Percentiles rank a stretch among this genome's conserved stretches.
Conservation (phyloP, 2,113 vertebrate genomes). For the Cyphomyrus plagiostoma region DNA sequence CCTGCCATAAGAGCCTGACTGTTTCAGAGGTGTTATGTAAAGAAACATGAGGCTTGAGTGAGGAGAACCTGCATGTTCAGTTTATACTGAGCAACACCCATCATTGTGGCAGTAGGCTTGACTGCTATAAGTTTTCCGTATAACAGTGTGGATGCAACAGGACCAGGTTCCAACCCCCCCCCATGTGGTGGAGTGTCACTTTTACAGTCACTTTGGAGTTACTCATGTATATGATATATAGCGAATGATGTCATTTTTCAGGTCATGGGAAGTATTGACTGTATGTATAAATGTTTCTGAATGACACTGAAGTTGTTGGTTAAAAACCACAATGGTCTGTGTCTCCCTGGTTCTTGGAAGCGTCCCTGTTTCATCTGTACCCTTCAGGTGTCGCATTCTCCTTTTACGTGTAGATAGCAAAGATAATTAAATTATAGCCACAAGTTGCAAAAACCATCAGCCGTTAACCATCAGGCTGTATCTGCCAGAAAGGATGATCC, state of each 20-base stretch:
- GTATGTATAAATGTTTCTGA: background rate
- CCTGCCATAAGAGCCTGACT: background rate
- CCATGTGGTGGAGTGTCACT: background rate
- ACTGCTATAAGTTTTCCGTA: background rate
- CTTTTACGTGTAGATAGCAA: background rate
- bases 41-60: background rate
- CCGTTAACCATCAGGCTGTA: background rate
- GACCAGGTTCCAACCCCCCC: background rate
- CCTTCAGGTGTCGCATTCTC: background rate
- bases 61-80: slow-evolving; percentile 1
- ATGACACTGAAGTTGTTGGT: background rate
- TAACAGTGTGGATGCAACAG: background rate
- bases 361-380: background rate
- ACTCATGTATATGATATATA: background rate
- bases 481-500: background rate
- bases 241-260: background rate
- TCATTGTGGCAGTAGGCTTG: background rate
- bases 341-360: background rate
- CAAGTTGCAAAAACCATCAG: background rate
- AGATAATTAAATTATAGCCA: background rate
- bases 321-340: background rate
- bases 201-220: background rate
- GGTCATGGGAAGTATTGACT: background rate
- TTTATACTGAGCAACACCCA: background rate
- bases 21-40: background rate